These are phyloP conservation scores for Coturnix japonica DNA, from an alignment of 2,113 vertebrate species.

Conservation along the genomic window DNA sequence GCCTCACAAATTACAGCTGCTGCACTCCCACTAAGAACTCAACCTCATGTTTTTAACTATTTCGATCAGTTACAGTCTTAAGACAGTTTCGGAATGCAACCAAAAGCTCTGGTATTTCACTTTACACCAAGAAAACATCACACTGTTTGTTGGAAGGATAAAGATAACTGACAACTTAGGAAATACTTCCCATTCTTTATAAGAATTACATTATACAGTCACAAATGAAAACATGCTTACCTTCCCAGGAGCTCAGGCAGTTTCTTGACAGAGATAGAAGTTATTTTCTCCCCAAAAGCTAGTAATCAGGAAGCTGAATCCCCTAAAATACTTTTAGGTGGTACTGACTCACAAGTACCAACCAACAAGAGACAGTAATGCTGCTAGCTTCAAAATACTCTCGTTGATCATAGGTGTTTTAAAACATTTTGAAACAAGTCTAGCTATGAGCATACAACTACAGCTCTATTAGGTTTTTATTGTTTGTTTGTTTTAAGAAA, in stretches of 20 bases:
- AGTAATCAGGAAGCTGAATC: not conserved
- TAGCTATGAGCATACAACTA: not conserved
- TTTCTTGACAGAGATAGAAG: not conserved
- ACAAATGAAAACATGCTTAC: not conserved
- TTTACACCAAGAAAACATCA: not conserved
- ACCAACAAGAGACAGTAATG: not conserved
- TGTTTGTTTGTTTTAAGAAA: not conserved
- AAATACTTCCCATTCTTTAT: not conserved
- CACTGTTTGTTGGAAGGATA: not conserved
- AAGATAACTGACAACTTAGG: not conserved
- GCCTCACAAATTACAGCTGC: not conserved
- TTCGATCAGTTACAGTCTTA: not conserved
- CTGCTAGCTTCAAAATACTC: not conserved
- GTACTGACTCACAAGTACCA: not conserved
- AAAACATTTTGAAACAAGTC: not conserved
- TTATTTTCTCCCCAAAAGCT: not conserved
- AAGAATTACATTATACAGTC: not conserved
- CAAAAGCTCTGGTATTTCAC: not conserved
- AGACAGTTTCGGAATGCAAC: not conserved
- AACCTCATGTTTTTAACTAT: not conserved
- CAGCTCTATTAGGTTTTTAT: not conserved
- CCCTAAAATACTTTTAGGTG: not conserved
- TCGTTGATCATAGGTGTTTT: not conserved
- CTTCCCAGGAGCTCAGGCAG: not conserved
- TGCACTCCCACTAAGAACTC: not conserved